Conservation (phyloP, 2,797 vertebrate species). For the Meda fulgida region DNA sequence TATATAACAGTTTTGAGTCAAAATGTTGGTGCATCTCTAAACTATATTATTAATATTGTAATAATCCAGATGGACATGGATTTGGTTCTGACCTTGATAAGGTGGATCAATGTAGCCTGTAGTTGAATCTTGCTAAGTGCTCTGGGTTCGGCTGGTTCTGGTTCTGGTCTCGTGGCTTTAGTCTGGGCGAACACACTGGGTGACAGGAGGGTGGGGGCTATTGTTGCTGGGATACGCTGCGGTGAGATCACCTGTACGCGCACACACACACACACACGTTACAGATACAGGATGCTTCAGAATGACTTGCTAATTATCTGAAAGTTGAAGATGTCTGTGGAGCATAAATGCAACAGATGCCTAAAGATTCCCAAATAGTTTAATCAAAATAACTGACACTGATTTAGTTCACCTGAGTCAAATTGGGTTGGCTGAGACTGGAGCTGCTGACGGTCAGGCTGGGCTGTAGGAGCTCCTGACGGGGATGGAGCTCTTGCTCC, state of each 20-base stretch:
- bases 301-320: not conserved
- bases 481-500: constrained; percentile 79
- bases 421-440: constrained; percentile 16
- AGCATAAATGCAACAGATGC: not conserved
- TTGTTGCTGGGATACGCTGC: constrained; percentile 79
- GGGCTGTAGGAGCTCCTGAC: constrained; percentile 52
- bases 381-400: not conserved
- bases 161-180: constrained; percentile 63
- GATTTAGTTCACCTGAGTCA: constrained; percentile 18
- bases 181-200: constrained; percentile 87
- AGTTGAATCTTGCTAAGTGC: constrained; percentile 85
- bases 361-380: not conserved
- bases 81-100: constrained; percentile 83
- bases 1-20: too few species aligned
- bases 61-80: not conserved
- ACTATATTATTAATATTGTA: not conserved
- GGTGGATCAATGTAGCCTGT: constrained; percentile 85
- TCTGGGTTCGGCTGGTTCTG: constrained; percentile 65
- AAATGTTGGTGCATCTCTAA: not conserved
- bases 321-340: not conserved
- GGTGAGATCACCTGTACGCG: constrained; percentile 81
- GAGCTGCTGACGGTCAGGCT: constrained; percentile 16
- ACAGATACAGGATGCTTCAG: not conserved
- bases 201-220: constrained; percentile 82
- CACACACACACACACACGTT: not conserved